A percentile compares a stretch with the other conserved stretches of the same genome.
Conservation (phyloP, 2,113 vertebrate genomes). For the Tiliqua scincoides region DNA sequence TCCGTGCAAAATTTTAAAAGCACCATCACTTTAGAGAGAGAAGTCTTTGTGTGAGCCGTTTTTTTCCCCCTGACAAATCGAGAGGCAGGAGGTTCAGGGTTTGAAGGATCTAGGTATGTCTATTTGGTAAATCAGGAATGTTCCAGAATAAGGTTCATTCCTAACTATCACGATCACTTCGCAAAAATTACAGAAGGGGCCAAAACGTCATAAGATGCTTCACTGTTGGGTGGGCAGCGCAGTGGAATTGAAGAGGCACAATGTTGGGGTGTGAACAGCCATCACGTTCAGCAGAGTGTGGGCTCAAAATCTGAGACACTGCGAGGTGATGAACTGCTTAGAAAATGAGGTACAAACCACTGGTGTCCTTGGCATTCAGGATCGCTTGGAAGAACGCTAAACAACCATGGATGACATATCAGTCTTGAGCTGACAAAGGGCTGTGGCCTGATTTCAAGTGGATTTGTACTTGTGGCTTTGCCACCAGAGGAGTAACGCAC, state of each 20-base stretch:
- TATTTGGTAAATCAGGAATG: not conserved
- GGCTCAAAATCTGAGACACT: not conserved
- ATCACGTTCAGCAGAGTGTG: not conserved
- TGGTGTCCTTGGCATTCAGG: too few species aligned
- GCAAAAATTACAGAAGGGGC: not conserved
- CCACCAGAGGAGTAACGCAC: too few species aligned
- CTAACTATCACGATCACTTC: not conserved
- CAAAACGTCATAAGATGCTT: not conserved
- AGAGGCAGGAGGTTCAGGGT: too few species aligned
- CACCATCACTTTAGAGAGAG: not conserved
- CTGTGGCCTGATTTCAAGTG: too few species aligned
- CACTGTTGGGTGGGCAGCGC: not conserved
- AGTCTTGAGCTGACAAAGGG: too few species aligned
- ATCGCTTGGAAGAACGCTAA: conserved; percentile 29
- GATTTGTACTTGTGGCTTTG: too few species aligned
- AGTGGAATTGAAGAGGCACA: not conserved
- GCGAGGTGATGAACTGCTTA: not conserved
- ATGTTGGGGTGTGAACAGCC: too few species aligned
- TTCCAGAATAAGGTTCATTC: not conserved
- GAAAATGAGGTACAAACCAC: not conserved
- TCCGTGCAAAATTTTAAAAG: not conserved
- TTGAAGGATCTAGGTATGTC: not conserved
- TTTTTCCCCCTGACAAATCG: too few species aligned
- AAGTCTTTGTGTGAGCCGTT: not conserved
- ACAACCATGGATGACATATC: conserved; percentile 17